Evolutionary conservation across 2,888 invertebrate species (phyloP).

Genomic region (Chloroclystis v-ata): DNA sequence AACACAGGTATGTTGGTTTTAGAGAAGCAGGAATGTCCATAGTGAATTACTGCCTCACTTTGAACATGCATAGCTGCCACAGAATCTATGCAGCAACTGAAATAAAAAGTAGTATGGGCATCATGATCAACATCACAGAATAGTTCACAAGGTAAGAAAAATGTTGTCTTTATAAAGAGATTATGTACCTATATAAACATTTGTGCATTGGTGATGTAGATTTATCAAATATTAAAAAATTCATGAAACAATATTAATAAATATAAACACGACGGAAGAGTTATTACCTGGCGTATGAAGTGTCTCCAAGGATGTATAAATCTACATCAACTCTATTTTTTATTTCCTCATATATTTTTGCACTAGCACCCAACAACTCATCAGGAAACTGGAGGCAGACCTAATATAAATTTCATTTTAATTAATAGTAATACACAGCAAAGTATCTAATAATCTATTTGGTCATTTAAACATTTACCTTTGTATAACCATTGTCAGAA

Average conservation of each 20-base stretch:
- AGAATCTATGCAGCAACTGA: constrained; percentile 93
- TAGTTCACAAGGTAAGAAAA: too few relatives aligned
- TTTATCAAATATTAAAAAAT: too few relatives aligned
- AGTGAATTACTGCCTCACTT: constrained; percentile 93
- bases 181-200: too few relatives aligned
- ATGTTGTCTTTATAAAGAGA: too few relatives aligned
- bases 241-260: too few relatives aligned
- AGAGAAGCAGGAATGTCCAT: constrained; percentile 92
- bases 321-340: constrained; percentile 66
- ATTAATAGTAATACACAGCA: too few relatives aligned
- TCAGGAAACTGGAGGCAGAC: constrained; percentile 96
- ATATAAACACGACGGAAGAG: too few relatives aligned
- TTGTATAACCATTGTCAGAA: constrained; percentile 78
- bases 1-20: constrained; percentile 86
- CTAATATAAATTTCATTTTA: constrained; percentile 65
- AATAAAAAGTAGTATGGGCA: constrained; percentile 29
- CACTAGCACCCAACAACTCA: constrained; percentile 83
- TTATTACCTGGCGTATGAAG: constrained; percentile 88
- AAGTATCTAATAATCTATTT: too few relatives aligned
- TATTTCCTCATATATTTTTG: constrained; percentile 80
- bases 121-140: too few relatives aligned
- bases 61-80: constrained; percentile 92
- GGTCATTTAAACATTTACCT: constrained; percentile 76
- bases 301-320: constrained; percentile 91
- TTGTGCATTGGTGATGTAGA: too few relatives aligned